phyloP scores from a whole-genome alignment of 2,888 invertebrate genomes.

The Oasisia sp. region DNA sequence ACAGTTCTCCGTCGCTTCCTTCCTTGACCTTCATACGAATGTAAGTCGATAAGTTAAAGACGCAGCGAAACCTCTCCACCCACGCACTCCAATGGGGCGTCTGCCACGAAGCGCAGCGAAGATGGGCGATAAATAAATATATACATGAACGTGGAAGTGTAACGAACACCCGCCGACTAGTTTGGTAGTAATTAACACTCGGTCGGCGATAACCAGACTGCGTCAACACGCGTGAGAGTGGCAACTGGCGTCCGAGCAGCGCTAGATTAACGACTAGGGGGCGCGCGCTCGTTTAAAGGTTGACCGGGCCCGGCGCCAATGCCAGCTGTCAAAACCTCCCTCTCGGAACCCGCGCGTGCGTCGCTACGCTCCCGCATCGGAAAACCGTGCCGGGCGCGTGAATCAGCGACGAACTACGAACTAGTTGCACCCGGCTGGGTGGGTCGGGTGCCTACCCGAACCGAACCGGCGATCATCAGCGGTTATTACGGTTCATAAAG shows the following conservation, averaged over 20 bases:
- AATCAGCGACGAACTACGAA: not conserved
- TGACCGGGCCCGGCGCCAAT: not conserved
- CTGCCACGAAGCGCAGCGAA: not conserved
- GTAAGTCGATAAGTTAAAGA: not conserved
- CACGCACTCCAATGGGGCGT: not conserved
- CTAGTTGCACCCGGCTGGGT: not conserved
- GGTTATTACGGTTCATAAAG: not conserved
- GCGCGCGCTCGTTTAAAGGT: not conserved
- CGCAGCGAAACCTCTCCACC: not conserved
- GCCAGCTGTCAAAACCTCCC: conserved; percentile 1
- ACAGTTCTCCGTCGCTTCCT: not conserved
- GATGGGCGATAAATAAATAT: not conserved
- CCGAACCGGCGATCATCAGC: not conserved
- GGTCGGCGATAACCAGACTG: conserved; percentile 3
- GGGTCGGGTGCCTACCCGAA: not conserved
- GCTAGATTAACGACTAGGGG: not conserved
- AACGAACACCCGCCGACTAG: not conserved
- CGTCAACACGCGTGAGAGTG: not conserved
- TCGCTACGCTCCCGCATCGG: no score
- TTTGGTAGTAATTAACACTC: conserved; percentile 17
- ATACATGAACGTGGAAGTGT: not conserved
- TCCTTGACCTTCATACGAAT: not conserved
- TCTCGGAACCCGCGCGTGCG: not conserved
- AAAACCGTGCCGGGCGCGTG: not conserved
- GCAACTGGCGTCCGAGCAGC: not conserved